These are phyloP conservation scores for Eurytoma californica DNA, from an alignment of 2,888 invertebrate genomes.

Conservation along the genomic window DNA sequence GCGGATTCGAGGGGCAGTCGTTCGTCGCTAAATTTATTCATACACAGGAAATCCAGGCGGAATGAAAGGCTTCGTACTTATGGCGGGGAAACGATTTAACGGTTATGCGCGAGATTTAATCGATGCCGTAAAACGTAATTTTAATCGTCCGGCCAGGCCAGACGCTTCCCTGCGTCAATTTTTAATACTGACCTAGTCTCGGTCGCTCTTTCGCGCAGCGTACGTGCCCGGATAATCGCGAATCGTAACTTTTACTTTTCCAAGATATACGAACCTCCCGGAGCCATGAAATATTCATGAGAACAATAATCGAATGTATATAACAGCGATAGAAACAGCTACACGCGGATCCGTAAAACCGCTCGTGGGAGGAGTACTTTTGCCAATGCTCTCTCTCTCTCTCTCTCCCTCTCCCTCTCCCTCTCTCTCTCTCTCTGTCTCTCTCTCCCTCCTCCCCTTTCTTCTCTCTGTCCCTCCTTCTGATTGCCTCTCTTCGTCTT, in stretches of 20 bases:
- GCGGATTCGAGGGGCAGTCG: neutral
- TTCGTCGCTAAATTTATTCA: conserved; percentile 29
- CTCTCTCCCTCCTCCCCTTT: neutral
- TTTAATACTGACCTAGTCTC: conserved; percentile 58
- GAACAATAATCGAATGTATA: conserved; percentile 57
- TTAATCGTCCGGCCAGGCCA: conserved; percentile 40
- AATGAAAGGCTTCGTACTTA: conserved; percentile 28
- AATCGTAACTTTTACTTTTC: conserved; percentile 57
- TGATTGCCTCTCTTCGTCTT: neutral
- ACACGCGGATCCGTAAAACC: conserved; percentile 41
- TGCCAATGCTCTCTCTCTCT: conserved; percentile 12
- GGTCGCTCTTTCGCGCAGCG: conserved; percentile 7
- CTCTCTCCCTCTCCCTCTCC: neutral
- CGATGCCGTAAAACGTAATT: conserved; percentile 56
- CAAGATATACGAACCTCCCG: conserved; percentile 52
- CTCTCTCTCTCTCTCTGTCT: neutral
- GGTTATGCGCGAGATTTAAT: conserved; percentile 52
- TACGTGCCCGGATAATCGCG: conserved; percentile 35
- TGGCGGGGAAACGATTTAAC: conserved; percentile 39
- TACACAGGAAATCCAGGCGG: conserved; percentile 28
- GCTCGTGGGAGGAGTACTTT: conserved; percentile 45
- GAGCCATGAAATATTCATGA: conserved; percentile 57
- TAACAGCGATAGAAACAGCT: conserved; percentile 51
- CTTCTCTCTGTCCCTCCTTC: neutral
- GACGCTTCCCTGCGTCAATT: conserved; percentile 46